A percentile compares a stretch with the other conserved stretches of the same genome.
Evolutionary conservation across 2,888 invertebrate genomes (phyloP).

Genomic region (Caenorhabditis sp.): DNA sequence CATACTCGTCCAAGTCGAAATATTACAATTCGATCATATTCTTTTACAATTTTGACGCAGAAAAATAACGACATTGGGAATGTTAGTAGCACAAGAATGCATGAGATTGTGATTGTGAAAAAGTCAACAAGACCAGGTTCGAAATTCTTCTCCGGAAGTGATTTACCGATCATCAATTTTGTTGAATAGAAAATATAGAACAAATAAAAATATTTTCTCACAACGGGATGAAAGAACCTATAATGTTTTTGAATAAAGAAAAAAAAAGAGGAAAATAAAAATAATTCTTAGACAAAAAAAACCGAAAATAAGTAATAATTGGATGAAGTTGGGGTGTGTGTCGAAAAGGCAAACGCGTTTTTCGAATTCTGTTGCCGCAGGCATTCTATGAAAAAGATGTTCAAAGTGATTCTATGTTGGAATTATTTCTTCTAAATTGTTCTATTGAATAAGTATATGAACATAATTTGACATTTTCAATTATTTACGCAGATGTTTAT

Average conservation of each 20-base stretch:
- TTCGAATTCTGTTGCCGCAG: neutral
- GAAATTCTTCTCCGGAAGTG: slow-evolving; percentile 5
- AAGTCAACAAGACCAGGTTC: slow-evolving; percentile 21
- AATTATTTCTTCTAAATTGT: neutral
- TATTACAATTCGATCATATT: slow-evolving; percentile 71
- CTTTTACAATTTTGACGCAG: slow-evolving; percentile 69
- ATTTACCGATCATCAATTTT: slow-evolving; percentile 21
- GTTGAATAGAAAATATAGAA: neutral
- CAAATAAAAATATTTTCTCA: neutral
- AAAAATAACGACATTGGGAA: slow-evolving; percentile 70
- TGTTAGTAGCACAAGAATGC: slow-evolving; percentile 67
- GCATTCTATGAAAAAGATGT: neutral
- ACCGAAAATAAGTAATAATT: slow-evolving; percentile 31
- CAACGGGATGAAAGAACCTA: neutral
- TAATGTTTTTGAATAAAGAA: neutral
- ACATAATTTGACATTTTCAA: too few species aligned
- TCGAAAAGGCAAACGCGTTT: slow-evolving; percentile 12
- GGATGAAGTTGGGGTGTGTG: slow-evolving; percentile 20
- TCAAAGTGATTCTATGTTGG: neutral
- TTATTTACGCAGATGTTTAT: too few species aligned
- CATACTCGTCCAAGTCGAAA: slow-evolving; percentile 69
- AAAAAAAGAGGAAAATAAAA: slow-evolving; percentile 8
- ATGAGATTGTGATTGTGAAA: slow-evolving; percentile 38
- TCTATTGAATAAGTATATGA: too few species aligned
- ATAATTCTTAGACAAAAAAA: slow-evolving; percentile 14